phyloP scores from a whole-genome alignment of 53 echinoderm and acorn worm genomes.

The Paelopatides confundens region DNA sequence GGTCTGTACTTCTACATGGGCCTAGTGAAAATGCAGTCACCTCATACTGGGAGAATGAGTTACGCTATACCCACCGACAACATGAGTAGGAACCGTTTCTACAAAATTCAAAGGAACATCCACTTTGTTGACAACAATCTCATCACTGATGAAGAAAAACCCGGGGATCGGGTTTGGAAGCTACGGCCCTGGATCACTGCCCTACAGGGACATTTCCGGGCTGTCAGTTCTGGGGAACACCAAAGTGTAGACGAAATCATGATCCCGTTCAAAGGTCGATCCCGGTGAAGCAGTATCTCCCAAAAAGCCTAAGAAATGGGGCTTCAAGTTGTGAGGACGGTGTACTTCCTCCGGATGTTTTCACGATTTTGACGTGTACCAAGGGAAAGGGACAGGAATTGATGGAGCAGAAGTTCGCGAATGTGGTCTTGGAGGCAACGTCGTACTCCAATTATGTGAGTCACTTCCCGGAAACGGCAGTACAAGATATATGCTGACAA shows the following conservation, averaged over 20 bases:
- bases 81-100: constrained; percentile 9
- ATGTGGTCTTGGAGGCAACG: constrained; percentile 13
- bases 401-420: not conserved
- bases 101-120: not conserved
- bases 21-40: not conserved
- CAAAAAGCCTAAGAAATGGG: constrained; percentile 21
- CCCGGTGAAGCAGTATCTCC: constrained; percentile 13
- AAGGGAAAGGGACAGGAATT: not conserved
- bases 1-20: constrained; percentile 15
- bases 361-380: constrained; percentile 6
- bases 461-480: not conserved
- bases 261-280: constrained; percentile 2
- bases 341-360: not conserved
- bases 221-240: not conserved
- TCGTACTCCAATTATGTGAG: not conserved
- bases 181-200: not conserved
- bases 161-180: not conserved
- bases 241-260: constrained; percentile 3
- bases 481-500: constrained; percentile 1
- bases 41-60: not conserved
- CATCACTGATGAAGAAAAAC: not conserved
- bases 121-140: constrained; percentile 2
- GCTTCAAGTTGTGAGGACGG: not conserved
- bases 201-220: not conserved
- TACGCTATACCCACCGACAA: not conserved